Base-by-base conservation (phyloP, 2,113 vertebrate species). In the Garra rufa region DNA sequence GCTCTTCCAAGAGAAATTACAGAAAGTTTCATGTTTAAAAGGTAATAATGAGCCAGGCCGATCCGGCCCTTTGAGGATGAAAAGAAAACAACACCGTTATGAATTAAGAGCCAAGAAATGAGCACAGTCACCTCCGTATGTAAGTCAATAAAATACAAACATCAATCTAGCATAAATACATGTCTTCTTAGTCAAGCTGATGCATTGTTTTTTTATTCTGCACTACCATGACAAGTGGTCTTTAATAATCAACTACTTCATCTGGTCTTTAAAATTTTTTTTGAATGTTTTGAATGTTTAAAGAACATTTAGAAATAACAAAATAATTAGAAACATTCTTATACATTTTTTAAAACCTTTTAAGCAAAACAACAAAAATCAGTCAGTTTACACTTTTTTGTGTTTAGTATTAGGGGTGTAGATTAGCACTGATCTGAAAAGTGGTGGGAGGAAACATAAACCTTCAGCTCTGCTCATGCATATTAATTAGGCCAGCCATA, bases 1-100 rank as follows among this genome's bases (percentile, higher is more conserved):
- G 34, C 38, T 43, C 59, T 85, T 88, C 87, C 84, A 85, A 86
- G 24, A 86, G 80, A 88, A 86, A 88, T 81, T 74, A 81, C 59
- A 80, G n/a, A 63, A 65, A 83, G 73, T 63, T 85, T 85, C 84
- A 83, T 88, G 81, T 83, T 85, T 84, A 84, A 88, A n/a, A 88
- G 28, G 71, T 82, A 70, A 85, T 48, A 77, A 84, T 48, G 41
- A 76, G 59, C 24, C 34, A 63, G 30, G 38, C 59, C 48, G 41
- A 24, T 82, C 48, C 61, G 67, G 38, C 28, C 38, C 76, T 85
- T 77, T 28, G 67, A 26, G 24, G 76, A 76, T 17, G 43, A 71
- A 85, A 76, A 71, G 70, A 83, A 83, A 87, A 76, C 84, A 85
- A 52, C 21, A 24, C 83, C 65, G 34, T 67, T 69, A 24, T 4